Evolutionary conservation across 2,797 vertebrate genomes (phyloP).

Genomic region (Typhlichthys eigenmanni): DNA sequence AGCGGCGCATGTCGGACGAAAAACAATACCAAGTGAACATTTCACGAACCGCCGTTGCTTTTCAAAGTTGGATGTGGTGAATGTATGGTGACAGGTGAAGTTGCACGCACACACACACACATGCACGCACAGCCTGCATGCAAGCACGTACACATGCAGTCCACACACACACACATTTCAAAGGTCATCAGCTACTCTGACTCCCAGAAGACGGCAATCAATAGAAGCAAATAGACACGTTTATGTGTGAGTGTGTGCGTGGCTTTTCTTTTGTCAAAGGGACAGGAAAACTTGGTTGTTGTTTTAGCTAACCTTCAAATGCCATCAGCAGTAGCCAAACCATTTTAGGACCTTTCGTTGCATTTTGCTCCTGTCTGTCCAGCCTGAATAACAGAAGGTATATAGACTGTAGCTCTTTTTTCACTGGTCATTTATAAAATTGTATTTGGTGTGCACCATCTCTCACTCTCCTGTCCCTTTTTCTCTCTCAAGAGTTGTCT

Average conservation of each 20-base stretch:
- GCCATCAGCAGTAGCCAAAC: constrained; percentile 36
- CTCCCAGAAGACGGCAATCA: constrained; percentile 70
- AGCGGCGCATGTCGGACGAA: too few relatives aligned
- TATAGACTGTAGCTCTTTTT: not conserved
- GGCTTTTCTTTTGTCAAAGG: constrained; percentile 6
- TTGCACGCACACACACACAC: not conserved
- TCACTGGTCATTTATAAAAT: constrained; percentile 1
- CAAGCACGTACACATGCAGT: not conserved
- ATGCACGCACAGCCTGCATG: not conserved
- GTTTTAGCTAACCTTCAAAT: constrained; percentile 65
- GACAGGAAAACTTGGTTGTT: constrained; percentile 42
- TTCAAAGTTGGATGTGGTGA: too few relatives aligned
- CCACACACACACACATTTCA: constrained; percentile 50
- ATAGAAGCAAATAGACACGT: constrained; percentile 52
- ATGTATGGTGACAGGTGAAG: constrained; percentile 67
- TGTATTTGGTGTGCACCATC: constrained; percentile 10
- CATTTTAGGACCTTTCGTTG: constrained; percentile 24
- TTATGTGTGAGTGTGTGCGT: not conserved
- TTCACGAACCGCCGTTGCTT: too few relatives aligned
- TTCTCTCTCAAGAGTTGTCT: constrained; percentile 5
- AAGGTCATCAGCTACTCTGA: constrained; percentile 71
- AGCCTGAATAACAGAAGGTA: constrained; percentile 27
- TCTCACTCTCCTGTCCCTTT: constrained; percentile 1
- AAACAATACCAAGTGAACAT: too few relatives aligned
- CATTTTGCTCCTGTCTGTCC: constrained; percentile 12